A percentile compares a stretch with the other conserved stretches of the same genome.
phyloP scores from a whole-genome alignment of 2,888 invertebrate species.

The Saturnia japonica region DNA sequence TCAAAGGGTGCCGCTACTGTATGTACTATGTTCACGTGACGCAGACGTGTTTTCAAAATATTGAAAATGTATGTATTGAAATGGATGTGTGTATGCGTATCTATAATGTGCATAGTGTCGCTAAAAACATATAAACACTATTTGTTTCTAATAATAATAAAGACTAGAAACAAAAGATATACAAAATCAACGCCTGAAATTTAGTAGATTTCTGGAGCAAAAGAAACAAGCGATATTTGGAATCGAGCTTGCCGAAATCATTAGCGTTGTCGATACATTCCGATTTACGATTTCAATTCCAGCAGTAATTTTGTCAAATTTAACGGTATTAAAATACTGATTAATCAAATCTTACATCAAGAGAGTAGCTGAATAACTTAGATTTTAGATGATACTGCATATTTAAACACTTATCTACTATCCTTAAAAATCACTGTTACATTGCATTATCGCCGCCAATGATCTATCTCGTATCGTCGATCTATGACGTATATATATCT shows the following conservation, averaged over 20 bases:
- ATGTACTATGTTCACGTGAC: too few species aligned
- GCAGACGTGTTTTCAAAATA: too few species aligned
- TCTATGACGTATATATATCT: not conserved
- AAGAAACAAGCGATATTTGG: not conserved
- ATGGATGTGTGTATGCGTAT: too few species aligned
- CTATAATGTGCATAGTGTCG: not conserved
- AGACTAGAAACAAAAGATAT: not conserved
- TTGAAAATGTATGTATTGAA: not conserved
- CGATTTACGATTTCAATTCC: not conserved
- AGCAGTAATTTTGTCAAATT: not conserved
- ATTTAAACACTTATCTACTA: not conserved
- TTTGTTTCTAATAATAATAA: not conserved
- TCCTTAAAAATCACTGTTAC: not conserved
- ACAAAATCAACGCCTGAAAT: too few species aligned
- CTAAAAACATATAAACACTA: not conserved
- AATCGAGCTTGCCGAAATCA: not conserved
- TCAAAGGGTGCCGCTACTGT: too few species aligned
- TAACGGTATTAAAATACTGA: not conserved
- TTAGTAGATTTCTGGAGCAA: too few species aligned
- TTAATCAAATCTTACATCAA: too few species aligned
- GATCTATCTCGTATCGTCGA: conserved; percentile 26
- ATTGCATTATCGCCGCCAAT: conserved; percentile 35
- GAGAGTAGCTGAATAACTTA: too few species aligned
- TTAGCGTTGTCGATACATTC: not conserved
- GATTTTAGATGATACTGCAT: too few species aligned